phyloP scores from a whole-genome alignment of 2,888 invertebrate genomes.

The Oxytorus armatus region DNA sequence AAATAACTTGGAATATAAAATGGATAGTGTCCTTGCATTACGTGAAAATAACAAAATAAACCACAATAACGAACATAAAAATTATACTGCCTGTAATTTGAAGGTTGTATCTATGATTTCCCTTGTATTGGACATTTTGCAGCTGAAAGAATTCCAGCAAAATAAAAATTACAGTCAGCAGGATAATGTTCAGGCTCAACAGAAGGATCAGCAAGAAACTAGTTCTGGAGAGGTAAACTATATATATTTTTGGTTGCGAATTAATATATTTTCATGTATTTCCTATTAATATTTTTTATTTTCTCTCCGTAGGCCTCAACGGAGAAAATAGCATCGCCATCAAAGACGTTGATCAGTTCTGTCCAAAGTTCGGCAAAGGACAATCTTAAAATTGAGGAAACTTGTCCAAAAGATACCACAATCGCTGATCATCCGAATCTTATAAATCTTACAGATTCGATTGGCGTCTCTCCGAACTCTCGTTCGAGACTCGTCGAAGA shows the following conservation, averaged over 20 bases:
- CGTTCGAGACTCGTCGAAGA: background rate
- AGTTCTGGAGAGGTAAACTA: constrained; percentile 50
- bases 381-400: constrained; percentile 1
- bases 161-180: constrained; percentile 73
- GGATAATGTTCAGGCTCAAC: constrained; percentile 29
- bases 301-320: constrained; percentile 32
- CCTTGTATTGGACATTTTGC: constrained; percentile 67
- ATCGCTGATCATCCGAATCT: background rate
- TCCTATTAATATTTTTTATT: background rate
- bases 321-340: background rate
- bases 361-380: background rate
- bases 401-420: background rate
- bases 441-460: constrained; percentile 14
- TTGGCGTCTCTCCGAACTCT: background rate
- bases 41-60: too few species aligned
- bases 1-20: too few species aligned
- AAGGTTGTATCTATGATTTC: background rate
- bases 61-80: too few species aligned
- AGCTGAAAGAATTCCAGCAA: constrained; percentile 86
- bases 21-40: too few species aligned
- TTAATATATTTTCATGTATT: background rate
- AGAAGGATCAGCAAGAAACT: constrained; percentile 32
- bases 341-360: constrained; percentile 9
- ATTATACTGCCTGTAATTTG: too few species aligned
- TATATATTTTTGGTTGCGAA: background rate